These are phyloP conservation scores for Hofmannophila pseudospretella DNA, from an alignment of 2,888 invertebrate genomes.

Conservation along the genomic window DNA sequence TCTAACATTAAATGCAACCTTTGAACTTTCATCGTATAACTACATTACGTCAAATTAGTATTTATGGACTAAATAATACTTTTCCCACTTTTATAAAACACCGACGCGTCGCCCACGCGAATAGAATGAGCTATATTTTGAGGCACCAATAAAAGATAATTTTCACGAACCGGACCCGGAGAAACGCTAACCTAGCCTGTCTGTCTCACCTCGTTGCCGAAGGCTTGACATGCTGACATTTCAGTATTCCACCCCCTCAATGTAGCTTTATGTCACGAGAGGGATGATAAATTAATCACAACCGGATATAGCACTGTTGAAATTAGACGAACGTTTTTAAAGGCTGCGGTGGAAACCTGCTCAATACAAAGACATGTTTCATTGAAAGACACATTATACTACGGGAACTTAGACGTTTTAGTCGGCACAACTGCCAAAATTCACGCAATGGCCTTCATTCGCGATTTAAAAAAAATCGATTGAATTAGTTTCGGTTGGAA, in stretches of 20 bases:
- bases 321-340: not conserved
- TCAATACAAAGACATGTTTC: too few relatives aligned
- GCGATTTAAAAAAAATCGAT: too few relatives aligned
- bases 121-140: not conserved
- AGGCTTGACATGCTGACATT: not conserved
- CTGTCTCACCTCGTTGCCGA: not conserved
- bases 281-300: not conserved
- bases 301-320: not conserved
- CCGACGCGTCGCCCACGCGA: not conserved
- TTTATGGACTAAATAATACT: too few relatives aligned
- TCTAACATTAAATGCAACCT: too few relatives aligned
- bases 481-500: too few relatives aligned
- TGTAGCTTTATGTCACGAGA: not conserved
- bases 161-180: not conserved
- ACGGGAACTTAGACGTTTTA: too few relatives aligned
- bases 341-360: too few relatives aligned
- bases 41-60: too few relatives aligned
- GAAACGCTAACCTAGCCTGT: not conserved
- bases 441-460: too few relatives aligned
- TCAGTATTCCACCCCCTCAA: not conserved
- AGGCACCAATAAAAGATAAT: not conserved
- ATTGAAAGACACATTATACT: too few relatives aligned
- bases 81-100: not conserved
- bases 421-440: too few relatives aligned
- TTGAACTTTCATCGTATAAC: too few relatives aligned